Evolutionary conservation across 1,140 invertebrate genomes (phyloP).

Genomic region (Atta colombica): DNA sequence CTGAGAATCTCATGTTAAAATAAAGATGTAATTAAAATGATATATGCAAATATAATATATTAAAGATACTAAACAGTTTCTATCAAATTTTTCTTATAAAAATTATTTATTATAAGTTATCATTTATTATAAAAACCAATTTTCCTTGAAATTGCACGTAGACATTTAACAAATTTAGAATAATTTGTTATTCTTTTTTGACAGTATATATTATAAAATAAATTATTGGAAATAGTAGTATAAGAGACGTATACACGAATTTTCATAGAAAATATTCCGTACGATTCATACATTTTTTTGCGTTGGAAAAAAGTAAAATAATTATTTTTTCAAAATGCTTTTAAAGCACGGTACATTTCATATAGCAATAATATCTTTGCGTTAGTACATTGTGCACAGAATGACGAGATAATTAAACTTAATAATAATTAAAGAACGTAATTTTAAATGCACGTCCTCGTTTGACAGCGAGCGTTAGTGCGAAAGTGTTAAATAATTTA

Average conservation of each 20-base stretch:
- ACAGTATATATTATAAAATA: neutral
- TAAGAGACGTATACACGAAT: neutral
- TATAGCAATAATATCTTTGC: slow-evolving; percentile 7
- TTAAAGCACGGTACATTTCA: slow-evolving; percentile 30
- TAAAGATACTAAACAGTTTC: neutral
- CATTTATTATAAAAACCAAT: neutral
- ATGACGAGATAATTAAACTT: slow-evolving; percentile 60
- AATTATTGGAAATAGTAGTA: neutral
- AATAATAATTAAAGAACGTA: slow-evolving; percentile 58
- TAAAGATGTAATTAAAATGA: neutral
- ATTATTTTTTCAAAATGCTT: slow-evolving; percentile 61
- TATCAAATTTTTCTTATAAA: neutral
- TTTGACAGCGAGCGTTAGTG: slow-evolving; percentile 27
- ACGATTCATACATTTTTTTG: neutral
- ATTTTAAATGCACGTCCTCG: slow-evolving; percentile 46
- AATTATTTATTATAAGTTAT: slow-evolving; percentile 8
- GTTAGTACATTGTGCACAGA: neutral
- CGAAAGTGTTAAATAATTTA: slow-evolving; percentile 53
- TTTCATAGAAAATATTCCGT: neutral
- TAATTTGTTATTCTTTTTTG: neutral
- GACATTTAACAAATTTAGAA: neutral
- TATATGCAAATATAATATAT: neutral
- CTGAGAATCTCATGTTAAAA: neutral
- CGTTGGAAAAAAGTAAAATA: slow-evolving; percentile 12
- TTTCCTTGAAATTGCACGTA: neutral